Evolutionary conservation across 2,797 vertebrate species (phyloP).

Genomic region (Crenichthys baileyi): DNA sequence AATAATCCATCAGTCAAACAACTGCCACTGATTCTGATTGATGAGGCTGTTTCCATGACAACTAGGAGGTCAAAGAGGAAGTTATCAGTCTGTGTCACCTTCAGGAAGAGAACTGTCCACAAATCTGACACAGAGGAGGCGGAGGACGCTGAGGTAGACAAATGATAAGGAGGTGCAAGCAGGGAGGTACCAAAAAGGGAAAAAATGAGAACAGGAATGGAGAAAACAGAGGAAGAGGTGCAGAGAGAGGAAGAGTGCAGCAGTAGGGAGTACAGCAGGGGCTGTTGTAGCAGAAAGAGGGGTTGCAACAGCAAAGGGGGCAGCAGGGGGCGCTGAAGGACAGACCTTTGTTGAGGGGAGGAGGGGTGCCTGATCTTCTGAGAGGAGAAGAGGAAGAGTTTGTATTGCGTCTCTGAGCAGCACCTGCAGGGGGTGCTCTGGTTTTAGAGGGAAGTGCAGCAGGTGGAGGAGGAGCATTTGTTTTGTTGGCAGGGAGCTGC

Average conservation of each 20-base stretch:
- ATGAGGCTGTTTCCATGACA: constrained; percentile 12
- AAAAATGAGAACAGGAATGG: neutral
- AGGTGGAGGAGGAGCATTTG: neutral
- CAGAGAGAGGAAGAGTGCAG: neutral
- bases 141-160: neutral
- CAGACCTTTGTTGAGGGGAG: constrained; percentile 1
- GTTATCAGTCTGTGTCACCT: constrained; percentile 18
- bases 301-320: neutral
- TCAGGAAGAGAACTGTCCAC: constrained; percentile 4
- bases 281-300: neutral
- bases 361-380: neutral
- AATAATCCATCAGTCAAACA: neutral
- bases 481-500: constrained; percentile 3
- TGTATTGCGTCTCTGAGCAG: neutral
- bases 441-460: neutral
- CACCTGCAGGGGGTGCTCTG: neutral
- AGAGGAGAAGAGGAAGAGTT: neutral
- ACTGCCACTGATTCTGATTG: neutral
- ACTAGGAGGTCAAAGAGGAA: constrained; percentile 12
- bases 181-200: neutral
- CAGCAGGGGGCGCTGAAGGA: constrained; percentile 6
- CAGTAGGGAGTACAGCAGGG: neutral
- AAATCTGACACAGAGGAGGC: neutral
- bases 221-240: neutral
- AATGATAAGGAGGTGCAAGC: neutral